A percentile compares a stretch with the other conserved stretches of the same genome.
Conservation (phyloP, 2,113 vertebrate genomes). For the Halcyon malimbica region DNA sequence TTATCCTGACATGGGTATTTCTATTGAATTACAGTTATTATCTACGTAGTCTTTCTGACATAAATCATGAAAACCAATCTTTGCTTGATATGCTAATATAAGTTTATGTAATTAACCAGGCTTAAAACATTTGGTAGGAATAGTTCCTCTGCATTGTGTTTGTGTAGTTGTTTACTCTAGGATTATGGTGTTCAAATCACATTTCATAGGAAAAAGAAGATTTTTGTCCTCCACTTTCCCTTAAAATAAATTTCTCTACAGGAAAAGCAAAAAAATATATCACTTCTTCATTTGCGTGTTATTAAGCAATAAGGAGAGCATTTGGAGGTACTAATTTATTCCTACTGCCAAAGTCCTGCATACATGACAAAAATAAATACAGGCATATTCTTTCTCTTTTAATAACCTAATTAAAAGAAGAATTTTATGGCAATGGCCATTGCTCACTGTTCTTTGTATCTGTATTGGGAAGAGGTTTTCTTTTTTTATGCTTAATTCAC, state of each 20-base stretch:
- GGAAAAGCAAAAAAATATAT: background rate
- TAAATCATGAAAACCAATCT: background rate
- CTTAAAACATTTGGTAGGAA: background rate
- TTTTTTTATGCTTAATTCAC: background rate
- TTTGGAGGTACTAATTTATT: background rate
- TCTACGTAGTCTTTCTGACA: background rate
- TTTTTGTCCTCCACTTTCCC: background rate
- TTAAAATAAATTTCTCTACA: background rate
- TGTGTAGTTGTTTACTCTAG: background rate
- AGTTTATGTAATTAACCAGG: background rate
- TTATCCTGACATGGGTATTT: background rate
- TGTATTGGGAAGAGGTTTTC: background rate
- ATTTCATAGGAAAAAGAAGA: background rate
- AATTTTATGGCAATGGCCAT: background rate
- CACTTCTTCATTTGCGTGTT: background rate
- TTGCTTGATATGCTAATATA: background rate
- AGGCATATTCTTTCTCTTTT: background rate
- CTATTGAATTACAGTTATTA: background rate
- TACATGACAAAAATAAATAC: background rate
- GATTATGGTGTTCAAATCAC: background rate
- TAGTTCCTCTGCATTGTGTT: background rate
- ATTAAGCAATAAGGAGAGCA: background rate
- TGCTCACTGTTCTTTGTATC: background rate
- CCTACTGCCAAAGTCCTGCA: background rate
- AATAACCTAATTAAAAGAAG: background rate